Base-by-base conservation (phyloP, 2,113 vertebrate species). In the Phalacrocorax aristotelis region DNA sequence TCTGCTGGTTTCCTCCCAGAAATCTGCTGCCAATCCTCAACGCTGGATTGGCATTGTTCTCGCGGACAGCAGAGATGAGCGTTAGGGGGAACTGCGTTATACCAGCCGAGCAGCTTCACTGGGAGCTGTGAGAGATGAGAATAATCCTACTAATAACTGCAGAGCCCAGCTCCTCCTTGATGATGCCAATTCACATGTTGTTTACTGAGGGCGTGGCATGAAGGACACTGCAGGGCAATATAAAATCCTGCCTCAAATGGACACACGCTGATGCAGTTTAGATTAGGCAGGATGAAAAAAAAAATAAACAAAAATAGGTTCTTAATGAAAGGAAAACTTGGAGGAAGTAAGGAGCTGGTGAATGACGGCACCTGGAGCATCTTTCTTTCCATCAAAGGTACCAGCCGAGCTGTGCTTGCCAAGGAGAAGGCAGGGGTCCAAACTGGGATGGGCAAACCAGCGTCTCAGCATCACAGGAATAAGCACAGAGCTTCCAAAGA, bases 241-340 rank as follows among this genome's bases (percentile, higher is more conserved):
- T 15, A 70, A 94, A 95, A 92, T 17, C 89, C 84, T 83, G 90
- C 42, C 70, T 85, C 54, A 69, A 77, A 83, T 6, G 18, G 89
- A 86, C 87, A 92, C 32, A 69, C 0, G 2, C 40, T 85, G 84
- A 46, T 85, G 40, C 40, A 62, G 40, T 77, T 91, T 46, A 90
- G 75, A 83, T 74, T 42, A 70, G 72, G 36, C 32, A 71, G 58
- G 49, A n/a, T 13, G 23, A 57, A 68, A 85, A 51, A 51, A 44
- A 14, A 27, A 2, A 42, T 2, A 30, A 74, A 15, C 11, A 54
- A 79, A 88, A 68, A 52, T 13, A 11, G 11, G 25, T 34, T 79
- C n/a, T 46, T 86, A 72, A 77, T 26, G 65, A 62, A 71, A 94
- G 40, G 36, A 66, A 61, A 80, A 52, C 23, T n/a, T 87, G 30